Evolutionary conservation across 2,797 vertebrate species (phyloP).

Genomic region (Microhierax caerulescens): DNA sequence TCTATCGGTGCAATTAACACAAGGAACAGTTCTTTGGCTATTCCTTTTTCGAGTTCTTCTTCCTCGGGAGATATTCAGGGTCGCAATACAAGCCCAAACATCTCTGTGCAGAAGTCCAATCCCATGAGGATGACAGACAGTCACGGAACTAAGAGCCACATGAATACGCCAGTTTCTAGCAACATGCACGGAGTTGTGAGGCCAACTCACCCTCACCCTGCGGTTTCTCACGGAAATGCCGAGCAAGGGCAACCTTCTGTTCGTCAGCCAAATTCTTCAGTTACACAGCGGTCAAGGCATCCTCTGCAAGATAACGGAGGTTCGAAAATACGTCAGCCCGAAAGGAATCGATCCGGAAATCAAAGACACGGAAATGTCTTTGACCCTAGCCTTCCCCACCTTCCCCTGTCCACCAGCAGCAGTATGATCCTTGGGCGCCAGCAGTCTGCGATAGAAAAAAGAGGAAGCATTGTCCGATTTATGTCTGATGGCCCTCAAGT

Average conservation of each 20-base stretch:
- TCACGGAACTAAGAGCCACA: conserved; percentile 90
- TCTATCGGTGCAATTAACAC: conserved; percentile 75
- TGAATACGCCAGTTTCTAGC: conserved; percentile 87
- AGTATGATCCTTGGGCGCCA: conserved; percentile 90
- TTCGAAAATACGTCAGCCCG: conserved; percentile 88
- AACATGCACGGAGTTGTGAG: conserved; percentile 90
- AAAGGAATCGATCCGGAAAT: conserved; percentile 85
- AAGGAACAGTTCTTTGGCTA: conserved; percentile 79
- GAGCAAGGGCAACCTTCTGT: conserved; percentile 87
- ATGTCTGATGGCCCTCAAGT: conserved; percentile 91
- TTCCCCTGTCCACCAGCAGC: conserved; percentile 85
- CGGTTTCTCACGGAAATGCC: conserved; percentile 85
- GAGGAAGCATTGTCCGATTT: conserved; percentile 93
- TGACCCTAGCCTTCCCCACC: conserved; percentile 87
- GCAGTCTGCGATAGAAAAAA: conserved; percentile 84
- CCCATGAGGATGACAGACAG: conserved; percentile 86
- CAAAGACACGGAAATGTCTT: conserved; percentile 90
- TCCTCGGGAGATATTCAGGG: conserved; percentile 89
- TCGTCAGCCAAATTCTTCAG: conserved; percentile 82
- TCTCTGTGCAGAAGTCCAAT: conserved; percentile 88
- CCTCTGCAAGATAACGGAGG: conserved; percentile 82
- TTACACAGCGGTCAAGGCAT: conserved; percentile 90
- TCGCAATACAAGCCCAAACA: conserved; percentile 90
- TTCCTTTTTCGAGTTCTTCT: conserved; percentile 82
- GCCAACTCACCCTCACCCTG: conserved; percentile 84